Percentiles rank a stretch among this genome's conserved stretches.
These are phyloP conservation scores for Geothlypis trichas DNA, from an alignment of 2,113 vertebrate species.

Conservation along the genomic window DNA sequence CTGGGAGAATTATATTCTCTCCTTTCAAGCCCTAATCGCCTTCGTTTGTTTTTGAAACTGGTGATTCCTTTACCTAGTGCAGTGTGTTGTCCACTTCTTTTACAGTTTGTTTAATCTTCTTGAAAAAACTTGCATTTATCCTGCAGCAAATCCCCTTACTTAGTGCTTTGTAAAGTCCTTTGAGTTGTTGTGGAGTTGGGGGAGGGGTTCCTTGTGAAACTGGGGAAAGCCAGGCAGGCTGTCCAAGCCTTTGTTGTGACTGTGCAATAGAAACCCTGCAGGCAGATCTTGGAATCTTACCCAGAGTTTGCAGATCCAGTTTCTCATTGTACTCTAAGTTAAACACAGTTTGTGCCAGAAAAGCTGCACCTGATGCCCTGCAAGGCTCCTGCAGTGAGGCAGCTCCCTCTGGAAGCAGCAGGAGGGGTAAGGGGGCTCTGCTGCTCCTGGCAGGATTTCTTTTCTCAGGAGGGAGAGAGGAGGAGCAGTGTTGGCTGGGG, in stretches of 20 bases:
- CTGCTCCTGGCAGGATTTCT: not conserved
- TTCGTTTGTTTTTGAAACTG: not conserved
- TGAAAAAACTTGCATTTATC: slow-evolving; percentile 31
- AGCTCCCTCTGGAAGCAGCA: not conserved
- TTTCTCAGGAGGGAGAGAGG: not conserved
- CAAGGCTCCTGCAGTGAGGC: not conserved
- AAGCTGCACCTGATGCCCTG: not conserved
- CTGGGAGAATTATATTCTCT: not conserved
- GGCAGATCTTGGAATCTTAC: not conserved
- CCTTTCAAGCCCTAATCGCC: not conserved
- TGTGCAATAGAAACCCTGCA: not conserved
- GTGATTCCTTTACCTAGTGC: not conserved
- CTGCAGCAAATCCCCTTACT: slow-evolving; percentile 17
- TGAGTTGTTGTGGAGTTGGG: not conserved
- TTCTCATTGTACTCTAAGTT: not conserved
- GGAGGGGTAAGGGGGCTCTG: not conserved
- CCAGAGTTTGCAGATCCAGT: not conserved
- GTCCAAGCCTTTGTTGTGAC: not conserved
- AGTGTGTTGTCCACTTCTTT: not conserved
- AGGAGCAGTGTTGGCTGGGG: not conserved
- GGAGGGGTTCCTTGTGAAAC: not conserved
- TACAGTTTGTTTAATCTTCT: slow-evolving; percentile 34
- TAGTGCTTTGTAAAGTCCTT: slow-evolving; percentile 6
- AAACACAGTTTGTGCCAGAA: not conserved
- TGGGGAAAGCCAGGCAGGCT: not conserved